Conservation (phyloP, 2,888 invertebrate genomes). For the Tanypteryx hageni region DNA sequence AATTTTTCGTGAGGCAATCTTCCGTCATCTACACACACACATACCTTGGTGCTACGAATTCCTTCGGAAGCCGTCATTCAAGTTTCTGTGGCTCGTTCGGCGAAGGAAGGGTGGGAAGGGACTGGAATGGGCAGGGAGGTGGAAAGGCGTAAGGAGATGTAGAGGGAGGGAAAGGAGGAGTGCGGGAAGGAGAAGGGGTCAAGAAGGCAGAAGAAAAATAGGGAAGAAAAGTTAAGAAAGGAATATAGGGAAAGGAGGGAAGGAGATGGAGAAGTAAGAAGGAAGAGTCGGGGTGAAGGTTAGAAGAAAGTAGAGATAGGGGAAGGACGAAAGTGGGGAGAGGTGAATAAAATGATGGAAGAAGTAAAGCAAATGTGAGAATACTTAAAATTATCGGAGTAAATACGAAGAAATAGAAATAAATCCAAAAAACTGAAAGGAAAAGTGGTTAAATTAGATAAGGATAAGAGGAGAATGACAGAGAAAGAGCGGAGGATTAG, state of each 20-base stretch:
- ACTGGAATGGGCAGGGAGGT: background rate
- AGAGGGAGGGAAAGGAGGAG: background rate
- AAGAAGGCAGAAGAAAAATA: background rate
- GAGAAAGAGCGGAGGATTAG: background rate
- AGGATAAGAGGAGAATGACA: background rate
- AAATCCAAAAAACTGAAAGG: too few species aligned
- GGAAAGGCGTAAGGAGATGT: background rate
- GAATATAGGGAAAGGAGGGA: background rate
- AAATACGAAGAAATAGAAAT: too few species aligned
- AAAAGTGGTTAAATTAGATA: too few species aligned
- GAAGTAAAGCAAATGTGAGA: background rate
- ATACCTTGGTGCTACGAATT: conserved; percentile 53
- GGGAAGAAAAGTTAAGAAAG: background rate
- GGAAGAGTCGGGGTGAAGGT: too few species aligned
- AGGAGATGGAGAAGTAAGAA: background rate
- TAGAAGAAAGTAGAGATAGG: too few species aligned
- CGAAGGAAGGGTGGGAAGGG: conserved; percentile 30
- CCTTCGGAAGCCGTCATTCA: conserved; percentile 64
- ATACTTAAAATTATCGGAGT: too few species aligned
- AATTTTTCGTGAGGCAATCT: conserved; percentile 32
- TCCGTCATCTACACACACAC: conserved; percentile 26
- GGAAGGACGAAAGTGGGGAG: background rate
- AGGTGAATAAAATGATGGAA: background rate
- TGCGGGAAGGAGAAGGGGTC: too few species aligned
- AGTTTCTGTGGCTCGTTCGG: conserved; percentile 53